Evolutionary conservation across 1,140 invertebrate genomes (phyloP).

Genomic region (Dendrolimus kikuchii): DNA sequence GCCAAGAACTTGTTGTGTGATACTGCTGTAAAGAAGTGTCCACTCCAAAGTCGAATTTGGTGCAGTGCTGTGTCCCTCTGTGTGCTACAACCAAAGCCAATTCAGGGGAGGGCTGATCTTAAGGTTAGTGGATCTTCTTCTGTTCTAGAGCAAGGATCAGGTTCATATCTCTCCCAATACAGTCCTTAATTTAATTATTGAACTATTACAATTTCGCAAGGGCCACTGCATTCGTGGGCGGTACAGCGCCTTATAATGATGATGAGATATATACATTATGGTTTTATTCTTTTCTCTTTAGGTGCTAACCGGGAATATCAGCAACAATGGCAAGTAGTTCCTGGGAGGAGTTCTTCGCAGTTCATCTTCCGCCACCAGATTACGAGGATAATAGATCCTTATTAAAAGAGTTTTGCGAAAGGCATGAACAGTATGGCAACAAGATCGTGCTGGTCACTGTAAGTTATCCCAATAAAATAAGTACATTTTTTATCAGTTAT

Average conservation of each 20-base stretch:
- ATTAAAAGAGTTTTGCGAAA: slow-evolving; percentile 80
- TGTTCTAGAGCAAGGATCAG: too few relatives aligned
- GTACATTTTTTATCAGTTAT: too few relatives aligned
- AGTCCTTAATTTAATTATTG: too few relatives aligned
- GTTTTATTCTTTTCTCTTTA: background rate
- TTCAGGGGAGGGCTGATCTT: too few relatives aligned
- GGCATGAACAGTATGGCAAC: slow-evolving; percentile 75
- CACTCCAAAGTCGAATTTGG: too few relatives aligned
- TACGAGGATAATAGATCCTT: slow-evolving; percentile 80
- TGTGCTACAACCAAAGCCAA: too few relatives aligned
- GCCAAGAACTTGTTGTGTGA: too few relatives aligned
- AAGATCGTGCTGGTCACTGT: slow-evolving; percentile 87
- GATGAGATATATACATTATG: background rate
- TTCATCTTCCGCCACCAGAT: slow-evolving; percentile 81
- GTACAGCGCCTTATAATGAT: background rate
- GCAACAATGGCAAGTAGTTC: slow-evolving; percentile 68
- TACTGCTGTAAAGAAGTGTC: too few relatives aligned
- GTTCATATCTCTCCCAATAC: too few relatives aligned
- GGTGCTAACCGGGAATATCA: background rate
- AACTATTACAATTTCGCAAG: too few relatives aligned
- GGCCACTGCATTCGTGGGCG: background rate
- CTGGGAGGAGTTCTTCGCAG: slow-evolving; percentile 88
- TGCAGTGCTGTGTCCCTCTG: too few relatives aligned
- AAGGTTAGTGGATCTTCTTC: too few relatives aligned
- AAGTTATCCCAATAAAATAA: slow-evolving; percentile 63